Evolutionary conservation across 2,797 vertebrate species (phyloP).

Genomic region (Astyanax mexicanus): DNA sequence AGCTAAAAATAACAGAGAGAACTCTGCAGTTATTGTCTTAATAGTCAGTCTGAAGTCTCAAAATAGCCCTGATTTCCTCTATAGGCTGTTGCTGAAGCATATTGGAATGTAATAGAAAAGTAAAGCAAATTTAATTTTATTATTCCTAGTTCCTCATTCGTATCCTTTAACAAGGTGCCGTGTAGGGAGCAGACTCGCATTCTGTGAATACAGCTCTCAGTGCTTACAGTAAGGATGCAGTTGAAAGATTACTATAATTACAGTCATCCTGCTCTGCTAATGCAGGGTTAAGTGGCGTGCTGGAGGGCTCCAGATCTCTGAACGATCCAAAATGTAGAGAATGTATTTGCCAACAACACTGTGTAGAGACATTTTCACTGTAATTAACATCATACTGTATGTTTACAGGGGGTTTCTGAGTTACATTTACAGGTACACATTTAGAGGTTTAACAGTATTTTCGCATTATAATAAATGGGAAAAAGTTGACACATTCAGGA

Average conservation of each 20-base stretch:
- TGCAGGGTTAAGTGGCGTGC: conserved; percentile 9
- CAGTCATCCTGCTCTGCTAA: not conserved
- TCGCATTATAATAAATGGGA: too few relatives aligned
- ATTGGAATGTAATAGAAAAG: not conserved
- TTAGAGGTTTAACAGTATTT: too few relatives aligned
- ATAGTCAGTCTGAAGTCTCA: conserved; percentile 66
- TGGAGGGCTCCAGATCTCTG: not conserved
- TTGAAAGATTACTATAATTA: conserved; percentile 54
- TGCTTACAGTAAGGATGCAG: conserved; percentile 41
- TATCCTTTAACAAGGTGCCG: not conserved
- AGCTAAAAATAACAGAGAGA: conserved; percentile 71
- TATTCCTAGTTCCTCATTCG: not conserved
- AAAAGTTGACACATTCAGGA: too few relatives aligned
- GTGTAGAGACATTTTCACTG: not conserved
- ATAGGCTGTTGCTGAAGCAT: not conserved
- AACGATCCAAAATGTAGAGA: not conserved
- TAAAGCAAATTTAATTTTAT: not conserved
- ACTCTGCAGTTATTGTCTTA: conserved; percentile 61
- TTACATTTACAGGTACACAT: too few relatives aligned
- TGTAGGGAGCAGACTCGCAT: conserved; percentile 15
- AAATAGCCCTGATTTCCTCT: conserved; percentile 60
- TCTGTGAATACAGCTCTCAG: conserved; percentile 30
- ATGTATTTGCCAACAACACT: not conserved
- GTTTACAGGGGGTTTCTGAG: not conserved
- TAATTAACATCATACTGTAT: not conserved